Evolutionary conservation across 2,888 invertebrate species (phyloP).

Genomic region (Neelides folsomi): DNA sequence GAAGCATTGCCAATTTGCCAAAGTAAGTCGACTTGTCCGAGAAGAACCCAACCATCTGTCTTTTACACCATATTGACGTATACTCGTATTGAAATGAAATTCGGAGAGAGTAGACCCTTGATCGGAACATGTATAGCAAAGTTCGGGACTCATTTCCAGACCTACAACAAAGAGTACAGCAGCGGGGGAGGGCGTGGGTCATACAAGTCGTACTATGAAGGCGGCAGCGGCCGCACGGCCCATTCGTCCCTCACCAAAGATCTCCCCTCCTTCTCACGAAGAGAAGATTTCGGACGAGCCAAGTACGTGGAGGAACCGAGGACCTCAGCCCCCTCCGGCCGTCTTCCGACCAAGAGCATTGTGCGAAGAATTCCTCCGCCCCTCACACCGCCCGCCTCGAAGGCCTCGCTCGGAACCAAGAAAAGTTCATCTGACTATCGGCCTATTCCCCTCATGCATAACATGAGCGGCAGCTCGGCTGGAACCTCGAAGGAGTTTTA

Average conservation of each 20-base stretch:
- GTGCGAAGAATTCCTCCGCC: conserved; percentile 31
- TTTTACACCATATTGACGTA: too few relatives aligned
- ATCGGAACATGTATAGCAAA: too few relatives aligned
- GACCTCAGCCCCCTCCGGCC: too few relatives aligned
- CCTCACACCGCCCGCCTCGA: conserved; percentile 15
- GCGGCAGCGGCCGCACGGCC: conserved; percentile 7
- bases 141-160: too few relatives aligned
- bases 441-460: conserved; percentile 2
- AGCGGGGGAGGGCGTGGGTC: too few relatives aligned
- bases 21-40: too few relatives aligned
- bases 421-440: conserved; percentile 6
- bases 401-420: conserved; percentile 2
- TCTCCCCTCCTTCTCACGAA: conserved; percentile 1
- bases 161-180: too few relatives aligned
- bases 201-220: conserved; percentile 6
- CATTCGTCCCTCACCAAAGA: too few relatives aligned
- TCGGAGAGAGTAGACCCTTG: too few relatives aligned
- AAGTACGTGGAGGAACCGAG: conserved; percentile 10
- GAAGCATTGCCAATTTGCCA: too few relatives aligned
- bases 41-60: too few relatives aligned
- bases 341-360: conserved; percentile 16
- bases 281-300: conserved; percentile 12
- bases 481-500: conserved; percentile 27
- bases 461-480: conserved; percentile 17
- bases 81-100: too few relatives aligned